Evolutionary conservation across 2,113 vertebrate genomes (phyloP).

Genomic region (Meriones unguiculatus): DNA sequence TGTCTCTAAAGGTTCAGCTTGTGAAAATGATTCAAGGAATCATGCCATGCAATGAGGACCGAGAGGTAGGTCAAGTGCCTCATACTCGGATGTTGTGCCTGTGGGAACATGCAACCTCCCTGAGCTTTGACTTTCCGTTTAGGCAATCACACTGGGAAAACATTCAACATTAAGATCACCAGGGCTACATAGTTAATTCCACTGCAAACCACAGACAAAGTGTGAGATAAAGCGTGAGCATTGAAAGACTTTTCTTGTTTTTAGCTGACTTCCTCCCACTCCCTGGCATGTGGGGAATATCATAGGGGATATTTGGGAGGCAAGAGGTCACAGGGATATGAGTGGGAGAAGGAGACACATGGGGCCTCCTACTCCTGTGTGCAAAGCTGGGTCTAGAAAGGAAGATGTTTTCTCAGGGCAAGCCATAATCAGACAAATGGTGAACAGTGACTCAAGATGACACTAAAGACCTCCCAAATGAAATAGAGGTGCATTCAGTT

Average conservation of each 20-base stretch:
- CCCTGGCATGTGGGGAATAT: neutral
- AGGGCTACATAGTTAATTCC: neutral
- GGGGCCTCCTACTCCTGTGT: neutral
- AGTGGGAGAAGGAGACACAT: neutral
- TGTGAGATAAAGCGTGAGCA: neutral
- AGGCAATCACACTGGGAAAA: neutral
- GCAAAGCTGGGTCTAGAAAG: neutral
- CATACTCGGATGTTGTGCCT: neutral
- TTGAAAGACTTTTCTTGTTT: neutral
- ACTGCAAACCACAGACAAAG: neutral
- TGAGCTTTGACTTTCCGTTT: neutral
- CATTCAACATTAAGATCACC: slow-evolving; percentile 9
- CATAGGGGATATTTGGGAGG: neutral
- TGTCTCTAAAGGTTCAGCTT: neutral
- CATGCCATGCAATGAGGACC: neutral
- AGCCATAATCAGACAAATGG: neutral
- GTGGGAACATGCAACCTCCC: neutral
- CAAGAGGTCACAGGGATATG: neutral
- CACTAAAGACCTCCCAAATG: neutral
- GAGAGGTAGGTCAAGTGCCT: neutral
- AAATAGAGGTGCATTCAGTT: neutral
- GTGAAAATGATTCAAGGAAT: neutral
- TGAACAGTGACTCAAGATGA: neutral
- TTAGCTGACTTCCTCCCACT: neutral
- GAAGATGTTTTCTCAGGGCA: neutral